phyloP scores from a whole-genome alignment of 2,888 invertebrate species.

The Frankliniella fusca region DNA sequence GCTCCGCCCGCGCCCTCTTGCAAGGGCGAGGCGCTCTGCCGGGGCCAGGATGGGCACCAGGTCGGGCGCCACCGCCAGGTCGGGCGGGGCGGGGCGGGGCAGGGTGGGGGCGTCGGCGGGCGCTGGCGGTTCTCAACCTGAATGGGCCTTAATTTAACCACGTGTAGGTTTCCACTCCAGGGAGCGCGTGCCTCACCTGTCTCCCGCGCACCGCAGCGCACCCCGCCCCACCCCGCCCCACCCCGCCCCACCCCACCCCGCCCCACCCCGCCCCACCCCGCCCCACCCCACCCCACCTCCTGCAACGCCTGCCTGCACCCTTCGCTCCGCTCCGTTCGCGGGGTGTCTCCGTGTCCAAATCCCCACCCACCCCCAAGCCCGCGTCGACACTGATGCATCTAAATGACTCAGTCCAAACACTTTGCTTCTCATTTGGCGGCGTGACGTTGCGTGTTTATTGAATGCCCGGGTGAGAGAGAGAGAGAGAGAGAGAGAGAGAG shows the following conservation, averaged over 20 bases:
- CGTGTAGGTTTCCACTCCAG: conserved; percentile 19
- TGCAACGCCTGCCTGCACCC: not conserved
- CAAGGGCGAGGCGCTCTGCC: too few relatives aligned
- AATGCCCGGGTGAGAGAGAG: too few relatives aligned
- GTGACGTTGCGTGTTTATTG: too few relatives aligned
- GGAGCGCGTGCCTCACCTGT: conserved; percentile 7
- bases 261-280: not conserved
- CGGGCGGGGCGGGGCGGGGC: not conserved
- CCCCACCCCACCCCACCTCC: not conserved
- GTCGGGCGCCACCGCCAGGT: too few relatives aligned
- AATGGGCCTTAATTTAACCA: conserved; percentile 9
- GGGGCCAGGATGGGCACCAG: too few relatives aligned
- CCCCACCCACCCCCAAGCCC: too few relatives aligned
- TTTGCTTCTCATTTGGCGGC: too few relatives aligned
- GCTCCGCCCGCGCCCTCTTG: not conserved
- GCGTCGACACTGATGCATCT: too few relatives aligned
- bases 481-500: too few relatives aligned
- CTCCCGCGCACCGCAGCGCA: not conserved
- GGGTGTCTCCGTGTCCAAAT: too few relatives aligned
- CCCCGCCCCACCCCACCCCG: not conserved
- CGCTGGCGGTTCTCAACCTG: not conserved
- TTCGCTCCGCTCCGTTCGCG: not conserved
- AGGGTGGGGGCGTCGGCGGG: not conserved
- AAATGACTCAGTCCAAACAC: too few relatives aligned
- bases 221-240: not conserved